These are phyloP conservation scores for Caranx melampygus DNA, from an alignment of 2,113 vertebrate genomes.

Conservation along the genomic window DNA sequence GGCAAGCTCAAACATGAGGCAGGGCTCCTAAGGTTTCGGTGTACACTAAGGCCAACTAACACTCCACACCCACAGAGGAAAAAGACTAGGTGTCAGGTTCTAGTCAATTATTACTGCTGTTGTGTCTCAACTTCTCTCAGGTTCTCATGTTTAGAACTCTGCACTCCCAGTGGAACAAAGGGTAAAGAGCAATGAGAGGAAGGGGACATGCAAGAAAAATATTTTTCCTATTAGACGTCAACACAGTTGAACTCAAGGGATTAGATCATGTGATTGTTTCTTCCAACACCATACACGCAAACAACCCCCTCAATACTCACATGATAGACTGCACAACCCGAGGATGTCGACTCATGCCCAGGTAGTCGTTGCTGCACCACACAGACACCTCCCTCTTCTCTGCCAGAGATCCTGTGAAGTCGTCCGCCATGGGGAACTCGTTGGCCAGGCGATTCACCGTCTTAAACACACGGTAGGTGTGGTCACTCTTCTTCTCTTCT, in stretches of 20 bases:
- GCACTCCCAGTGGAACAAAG: conserved; percentile 8
- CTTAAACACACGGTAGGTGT: conserved; percentile 97
- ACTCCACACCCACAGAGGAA: conserved; percentile 24
- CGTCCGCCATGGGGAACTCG: conserved; percentile 94
- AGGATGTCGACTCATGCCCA: conserved; percentile 97
- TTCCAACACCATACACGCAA: not conserved
- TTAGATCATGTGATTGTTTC: not conserved
- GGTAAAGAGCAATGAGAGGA: not conserved
- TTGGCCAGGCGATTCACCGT: conserved; percentile 93
- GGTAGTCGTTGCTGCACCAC: conserved; percentile 99
- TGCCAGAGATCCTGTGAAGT: conserved; percentile 88
- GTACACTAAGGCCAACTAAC: conserved; percentile 29
- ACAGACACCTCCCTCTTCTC: conserved; percentile 92
- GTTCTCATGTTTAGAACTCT: not conserved
- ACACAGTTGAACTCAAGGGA: conserved; percentile 1
- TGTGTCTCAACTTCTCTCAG: not conserved
- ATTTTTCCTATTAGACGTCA: not conserved
- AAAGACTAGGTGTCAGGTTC: conserved; percentile 25
- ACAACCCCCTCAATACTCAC: conserved; percentile 83
- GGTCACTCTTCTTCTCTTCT: conserved; percentile 94
- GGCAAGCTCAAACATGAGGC: conserved; percentile 38
- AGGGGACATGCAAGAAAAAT: not conserved
- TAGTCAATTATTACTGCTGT: not conserved
- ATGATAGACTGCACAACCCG: conserved; percentile 90
- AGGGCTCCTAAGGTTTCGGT: conserved; percentile 6